Percentiles rank a stretch among this genome's conserved stretches.
Conservation (phyloP, 1,140 invertebrate genomes). For the Tribolium madens region DNA sequence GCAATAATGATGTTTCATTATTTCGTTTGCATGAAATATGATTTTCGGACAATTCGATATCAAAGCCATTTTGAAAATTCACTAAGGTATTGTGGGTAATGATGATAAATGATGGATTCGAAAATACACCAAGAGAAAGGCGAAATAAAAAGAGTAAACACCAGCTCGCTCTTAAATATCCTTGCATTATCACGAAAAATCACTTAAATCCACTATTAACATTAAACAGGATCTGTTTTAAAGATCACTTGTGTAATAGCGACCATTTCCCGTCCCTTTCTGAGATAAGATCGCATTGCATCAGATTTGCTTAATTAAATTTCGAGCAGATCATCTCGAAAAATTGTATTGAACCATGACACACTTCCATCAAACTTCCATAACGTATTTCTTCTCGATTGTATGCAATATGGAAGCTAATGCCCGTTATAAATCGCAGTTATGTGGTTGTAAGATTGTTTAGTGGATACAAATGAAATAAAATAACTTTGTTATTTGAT, state of each 20-base stretch:
- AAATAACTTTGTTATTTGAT: conserved; percentile 25
- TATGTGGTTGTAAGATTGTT: conserved; percentile 30
- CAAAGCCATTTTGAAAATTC: conserved; percentile 2
- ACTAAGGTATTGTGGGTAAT: conserved; percentile 2
- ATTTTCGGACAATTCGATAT: neutral
- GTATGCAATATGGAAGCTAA: conserved; percentile 22
- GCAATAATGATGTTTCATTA: conserved; percentile 40
- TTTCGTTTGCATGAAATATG: conserved; percentile 23
- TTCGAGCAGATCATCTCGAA: neutral
- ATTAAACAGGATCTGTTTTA: too few species aligned
- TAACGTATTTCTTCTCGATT: conserved; percentile 3
- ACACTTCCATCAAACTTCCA: conserved; percentile 1
- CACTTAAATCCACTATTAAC: too few species aligned
- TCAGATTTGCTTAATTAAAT: neutral
- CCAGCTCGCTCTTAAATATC: too few species aligned
- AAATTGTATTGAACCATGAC: conserved; percentile 4
- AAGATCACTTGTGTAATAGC: too few species aligned
- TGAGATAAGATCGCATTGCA: too few species aligned
- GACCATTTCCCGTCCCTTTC: too few species aligned
- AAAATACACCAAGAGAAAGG: too few species aligned
- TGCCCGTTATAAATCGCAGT: conserved; percentile 34
- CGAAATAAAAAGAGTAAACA: too few species aligned
- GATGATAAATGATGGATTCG: conserved; percentile 20
- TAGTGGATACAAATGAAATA: conserved; percentile 29
- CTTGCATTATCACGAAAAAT: too few species aligned